These are phyloP conservation scores for Muscicapa comitata DNA, from an alignment of 2,797 vertebrate species.

Conservation along the genomic window DNA sequence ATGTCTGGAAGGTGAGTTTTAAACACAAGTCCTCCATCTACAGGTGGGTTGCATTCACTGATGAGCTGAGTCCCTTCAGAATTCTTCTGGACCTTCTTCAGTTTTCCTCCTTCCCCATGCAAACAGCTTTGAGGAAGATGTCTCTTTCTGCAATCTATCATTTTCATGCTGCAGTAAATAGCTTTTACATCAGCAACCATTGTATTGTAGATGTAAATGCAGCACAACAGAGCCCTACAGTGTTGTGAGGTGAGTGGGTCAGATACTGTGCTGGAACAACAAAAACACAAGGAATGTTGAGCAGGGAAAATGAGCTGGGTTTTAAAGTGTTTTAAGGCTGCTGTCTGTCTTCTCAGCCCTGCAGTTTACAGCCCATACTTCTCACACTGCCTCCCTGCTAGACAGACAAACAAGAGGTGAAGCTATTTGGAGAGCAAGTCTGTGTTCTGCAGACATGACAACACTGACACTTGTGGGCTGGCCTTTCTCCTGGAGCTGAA, in stretches of 20 bases:
- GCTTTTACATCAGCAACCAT: background rate
- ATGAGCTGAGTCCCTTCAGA: background rate
- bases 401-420: background rate
- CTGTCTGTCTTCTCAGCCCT: background rate
- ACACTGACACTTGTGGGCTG: background rate
- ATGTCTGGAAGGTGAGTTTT: background rate
- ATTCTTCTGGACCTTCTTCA: background rate
- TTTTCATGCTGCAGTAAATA: background rate
- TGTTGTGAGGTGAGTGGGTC: background rate
- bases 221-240: background rate
- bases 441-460: background rate
- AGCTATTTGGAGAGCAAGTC: background rate
- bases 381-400: accelerated
- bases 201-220: background rate
- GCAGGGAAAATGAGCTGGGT: background rate
- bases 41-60: background rate
- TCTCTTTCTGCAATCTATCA: background rate
- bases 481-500: background rate
- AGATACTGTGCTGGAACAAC: background rate
- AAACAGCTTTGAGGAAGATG: background rate
- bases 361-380: background rate
- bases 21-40: background rate
- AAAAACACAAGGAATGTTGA: background rate
- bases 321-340: background rate
- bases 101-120: background rate